Evolutionary conservation across 2,888 invertebrate genomes (phyloP), one percentile per base, ranked within the genome.

Genomic region (Cataglyphis rosenhaueri): DNA sequence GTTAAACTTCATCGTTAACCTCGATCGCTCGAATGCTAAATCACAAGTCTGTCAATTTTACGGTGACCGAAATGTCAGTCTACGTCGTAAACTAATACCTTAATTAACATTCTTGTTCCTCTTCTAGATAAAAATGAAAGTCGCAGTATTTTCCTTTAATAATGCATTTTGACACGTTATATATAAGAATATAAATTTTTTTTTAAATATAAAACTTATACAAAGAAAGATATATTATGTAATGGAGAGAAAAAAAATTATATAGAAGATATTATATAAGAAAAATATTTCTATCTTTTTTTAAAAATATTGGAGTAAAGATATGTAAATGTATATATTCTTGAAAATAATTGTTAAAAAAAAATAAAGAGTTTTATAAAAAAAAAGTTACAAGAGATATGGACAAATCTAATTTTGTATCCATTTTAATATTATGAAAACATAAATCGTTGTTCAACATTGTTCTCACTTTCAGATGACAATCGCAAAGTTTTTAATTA

Each of bases 1-100:
- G 87, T 86, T 89, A 87, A 87, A 84, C 89, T 79, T 82, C 82
- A 70, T 64, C 82, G 70, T 87, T 83, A 85, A 78, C 81, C 83
- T 62, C 81, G 82, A 84, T 79, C 81, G 85, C 44, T 62, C 64
- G 10, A 55, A 84, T 81, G 79, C 82, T 84, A 85, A 85, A 89
- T 88, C 85, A 78, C 86, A 48, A 18, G 52, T 82, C 82, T 82
- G 85, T 84, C 87, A 81, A 78, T 85, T 84, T 81, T 70, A 82
- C 75, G 18, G 25, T 70, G 32, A 32, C 44, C 25, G 78, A 59
- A 48, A 61, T 71, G 73, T 79, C 59, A 12, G 44, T 8, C 71
- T 44, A 41, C 1, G 41, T 78, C 41, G 32, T 12, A 15, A 57
- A 70, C 32, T 74, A 38, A 25, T 66, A 68, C 48, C 52, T 71